phyloP scores from a whole-genome alignment of 2,888 invertebrate species.

The Caenorhabditis sinica region DNA sequence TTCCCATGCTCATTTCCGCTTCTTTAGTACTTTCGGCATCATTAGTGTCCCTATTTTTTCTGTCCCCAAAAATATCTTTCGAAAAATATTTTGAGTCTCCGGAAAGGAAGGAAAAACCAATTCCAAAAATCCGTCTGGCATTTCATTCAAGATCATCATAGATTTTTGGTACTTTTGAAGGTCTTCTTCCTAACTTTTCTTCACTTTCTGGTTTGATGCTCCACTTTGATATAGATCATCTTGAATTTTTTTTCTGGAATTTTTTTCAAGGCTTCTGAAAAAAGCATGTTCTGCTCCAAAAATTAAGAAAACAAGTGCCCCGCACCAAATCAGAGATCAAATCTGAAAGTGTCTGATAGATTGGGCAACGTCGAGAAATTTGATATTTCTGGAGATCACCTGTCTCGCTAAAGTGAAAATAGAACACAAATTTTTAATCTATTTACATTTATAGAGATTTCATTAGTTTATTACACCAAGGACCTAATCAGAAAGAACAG shows the following conservation, averaged over 20 bases:
- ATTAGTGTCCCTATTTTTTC: too few relatives aligned
- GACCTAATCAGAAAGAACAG: too few relatives aligned
- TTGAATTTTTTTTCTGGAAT: too few relatives aligned
- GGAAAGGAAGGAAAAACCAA: too few relatives aligned
- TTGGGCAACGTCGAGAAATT: not conserved
- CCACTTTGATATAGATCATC: not conserved
- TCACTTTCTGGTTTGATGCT: not conserved
- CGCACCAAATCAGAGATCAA: not conserved
- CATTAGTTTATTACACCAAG: too few relatives aligned
- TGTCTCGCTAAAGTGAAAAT: not conserved
- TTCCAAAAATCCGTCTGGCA: too few relatives aligned
- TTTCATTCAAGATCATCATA: too few relatives aligned
- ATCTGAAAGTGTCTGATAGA: not conserved
- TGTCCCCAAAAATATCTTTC: not conserved
- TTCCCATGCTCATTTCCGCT: not conserved
- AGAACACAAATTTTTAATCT: not conserved
- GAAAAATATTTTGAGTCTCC: not conserved
- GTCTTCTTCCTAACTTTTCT: not conserved
- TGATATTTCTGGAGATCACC: slow-evolving; percentile 27
- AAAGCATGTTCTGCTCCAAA: too few relatives aligned
- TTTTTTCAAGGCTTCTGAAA: too few relatives aligned
- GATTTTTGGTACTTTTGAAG: not conserved
- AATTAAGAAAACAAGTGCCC: too few relatives aligned
- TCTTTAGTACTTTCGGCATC: not conserved
- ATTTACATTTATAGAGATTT: not conserved